phyloP scores from a whole-genome alignment of 2,888 invertebrate genomes.

The Listrodromus nycthemerus region DNA sequence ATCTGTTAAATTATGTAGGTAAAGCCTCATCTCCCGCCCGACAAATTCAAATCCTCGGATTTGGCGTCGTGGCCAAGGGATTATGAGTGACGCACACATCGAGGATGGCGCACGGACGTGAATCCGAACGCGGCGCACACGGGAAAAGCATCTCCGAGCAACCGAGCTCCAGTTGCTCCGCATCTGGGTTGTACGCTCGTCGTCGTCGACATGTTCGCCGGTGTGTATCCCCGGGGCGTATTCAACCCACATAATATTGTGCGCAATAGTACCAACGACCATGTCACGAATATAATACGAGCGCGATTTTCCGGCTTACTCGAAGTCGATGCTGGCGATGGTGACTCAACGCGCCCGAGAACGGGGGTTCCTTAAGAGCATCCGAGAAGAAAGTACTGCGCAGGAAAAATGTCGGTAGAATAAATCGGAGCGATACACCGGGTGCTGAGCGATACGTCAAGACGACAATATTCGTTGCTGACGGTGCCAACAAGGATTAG shows the following conservation, averaged over 20 bases:
- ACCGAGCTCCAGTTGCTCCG: constrained; percentile 52
- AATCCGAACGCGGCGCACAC: neutral
- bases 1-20: constrained; percentile 73
- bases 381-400: constrained; percentile 9
- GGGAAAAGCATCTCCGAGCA: constrained; percentile 14
- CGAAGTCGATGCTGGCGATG: constrained; percentile 23
- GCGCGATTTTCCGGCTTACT: constrained; percentile 52
- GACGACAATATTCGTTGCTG: neutral
- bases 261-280: constrained; percentile 28
- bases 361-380: constrained; percentile 19
- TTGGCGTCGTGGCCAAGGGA: constrained; percentile 71
- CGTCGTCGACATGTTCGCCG: neutral
- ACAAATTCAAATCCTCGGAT: constrained; percentile 76
- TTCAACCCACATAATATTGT: constrained; percentile 49
- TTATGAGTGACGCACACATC: constrained; percentile 67
- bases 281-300: constrained; percentile 36
- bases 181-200: constrained; percentile 7
- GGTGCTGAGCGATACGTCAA: neutral
- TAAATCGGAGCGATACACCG: too few relatives aligned
- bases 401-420: too few relatives aligned
- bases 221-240: neutral
- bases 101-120: constrained; percentile 19
- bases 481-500: too few relatives aligned
- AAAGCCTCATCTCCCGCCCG: constrained; percentile 71
- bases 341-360: constrained; percentile 24